Conservation (phyloP, 2,113 vertebrate species). For the Crotalus horridus region DNA sequence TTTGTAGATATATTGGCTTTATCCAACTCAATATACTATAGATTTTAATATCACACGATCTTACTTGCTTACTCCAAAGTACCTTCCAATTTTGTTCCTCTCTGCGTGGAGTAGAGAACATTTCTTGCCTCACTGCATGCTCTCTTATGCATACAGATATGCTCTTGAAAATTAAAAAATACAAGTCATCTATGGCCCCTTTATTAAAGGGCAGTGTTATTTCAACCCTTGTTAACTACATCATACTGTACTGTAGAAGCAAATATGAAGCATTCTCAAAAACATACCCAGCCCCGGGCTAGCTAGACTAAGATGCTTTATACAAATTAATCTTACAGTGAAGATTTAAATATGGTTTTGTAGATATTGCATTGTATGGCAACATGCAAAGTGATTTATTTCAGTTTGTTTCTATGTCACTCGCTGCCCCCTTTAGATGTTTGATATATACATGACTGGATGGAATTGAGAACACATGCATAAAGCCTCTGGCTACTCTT, state of each 20-base stretch:
- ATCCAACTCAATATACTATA: background rate
- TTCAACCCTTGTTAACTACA: background rate
- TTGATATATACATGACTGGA: background rate
- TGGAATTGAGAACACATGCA: background rate
- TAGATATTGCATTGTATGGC: background rate
- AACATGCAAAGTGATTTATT: background rate
- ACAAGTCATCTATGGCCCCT: background rate
- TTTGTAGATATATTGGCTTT: background rate
- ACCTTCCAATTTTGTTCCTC: background rate
- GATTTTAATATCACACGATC: background rate
- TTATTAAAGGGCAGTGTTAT: background rate
- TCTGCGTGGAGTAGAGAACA: background rate
- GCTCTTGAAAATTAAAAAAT: background rate
- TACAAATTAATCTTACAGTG: background rate
- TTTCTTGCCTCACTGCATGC: background rate
- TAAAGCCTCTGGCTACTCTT: background rate
- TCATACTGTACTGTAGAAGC: background rate
- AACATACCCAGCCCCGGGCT: background rate
- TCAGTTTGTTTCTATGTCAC: background rate
- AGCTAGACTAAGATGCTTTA: background rate
- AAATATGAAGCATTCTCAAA: background rate
- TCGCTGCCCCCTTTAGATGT: background rate
- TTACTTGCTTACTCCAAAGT: background rate
- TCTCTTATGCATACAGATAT: background rate
- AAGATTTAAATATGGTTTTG: background rate